phyloP scores from a whole-genome alignment of 1,140 invertebrate genomes.

The Lethocerus indicus region DNA sequence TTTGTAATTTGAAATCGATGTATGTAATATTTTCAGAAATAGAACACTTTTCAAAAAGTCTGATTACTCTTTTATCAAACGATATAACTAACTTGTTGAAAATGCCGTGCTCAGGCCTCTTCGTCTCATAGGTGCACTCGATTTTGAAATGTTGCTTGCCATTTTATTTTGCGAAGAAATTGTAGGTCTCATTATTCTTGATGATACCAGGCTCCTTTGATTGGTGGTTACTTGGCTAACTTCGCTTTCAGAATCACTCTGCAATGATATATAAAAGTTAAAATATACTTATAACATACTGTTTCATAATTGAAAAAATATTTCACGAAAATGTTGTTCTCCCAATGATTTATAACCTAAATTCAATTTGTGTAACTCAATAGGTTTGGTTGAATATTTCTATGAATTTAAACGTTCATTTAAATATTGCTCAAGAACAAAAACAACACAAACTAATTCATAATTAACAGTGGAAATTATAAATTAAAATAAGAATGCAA shows the following conservation, averaged over 20 bases:
- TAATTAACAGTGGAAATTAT: no score
- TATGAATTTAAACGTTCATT: not conserved
- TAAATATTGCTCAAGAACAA: not conserved
- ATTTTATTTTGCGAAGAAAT: conserved; percentile 64
- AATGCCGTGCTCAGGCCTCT: conserved; percentile 42
- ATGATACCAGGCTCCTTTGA: conserved; percentile 22
- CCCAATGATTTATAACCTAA: not conserved
- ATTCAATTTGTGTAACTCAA: not conserved
- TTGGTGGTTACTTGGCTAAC: conserved; percentile 23
- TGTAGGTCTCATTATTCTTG: conserved; percentile 46
- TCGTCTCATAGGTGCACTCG: conserved; percentile 29
- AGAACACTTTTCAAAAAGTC: not conserved
- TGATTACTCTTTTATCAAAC: not conserved
- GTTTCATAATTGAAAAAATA: no score
- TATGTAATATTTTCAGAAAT: conserved; percentile 4
- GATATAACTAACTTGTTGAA: conserved; percentile 35
- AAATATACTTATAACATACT: no score
- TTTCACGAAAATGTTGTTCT: not conserved
- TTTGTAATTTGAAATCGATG: conserved; percentile 12
- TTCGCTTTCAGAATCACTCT: conserved; percentile 59
- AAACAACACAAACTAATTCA: not conserved
- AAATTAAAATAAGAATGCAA: no score
- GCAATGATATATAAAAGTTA: conserved; percentile 14
- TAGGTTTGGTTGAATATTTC: not conserved
- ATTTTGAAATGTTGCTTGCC: conserved; percentile 23